Conservation (phyloP, 2,888 invertebrate genomes). For the Troides oblongomaculatus region DNA sequence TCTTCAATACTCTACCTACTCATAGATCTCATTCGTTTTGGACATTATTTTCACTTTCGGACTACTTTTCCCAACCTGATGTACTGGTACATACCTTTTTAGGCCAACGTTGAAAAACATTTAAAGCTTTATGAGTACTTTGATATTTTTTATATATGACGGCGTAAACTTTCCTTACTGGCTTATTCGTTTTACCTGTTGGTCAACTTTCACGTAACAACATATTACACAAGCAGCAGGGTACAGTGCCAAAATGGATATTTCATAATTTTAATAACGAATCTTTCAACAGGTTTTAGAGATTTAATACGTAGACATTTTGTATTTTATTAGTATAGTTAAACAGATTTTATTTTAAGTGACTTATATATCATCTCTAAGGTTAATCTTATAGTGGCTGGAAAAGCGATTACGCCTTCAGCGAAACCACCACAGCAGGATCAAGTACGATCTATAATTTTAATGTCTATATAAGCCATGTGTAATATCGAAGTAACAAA, state of each 20-base stretch:
- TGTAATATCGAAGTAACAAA: no score
- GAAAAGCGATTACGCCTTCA: no score
- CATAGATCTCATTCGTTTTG: neutral
- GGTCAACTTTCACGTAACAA: conserved; percentile 25
- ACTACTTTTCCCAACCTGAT: conserved; percentile 4
- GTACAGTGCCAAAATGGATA: conserved; percentile 12
- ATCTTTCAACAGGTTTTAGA: neutral
- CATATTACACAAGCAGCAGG: conserved; percentile 16
- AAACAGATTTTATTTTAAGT: no score
- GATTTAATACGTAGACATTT: neutral
- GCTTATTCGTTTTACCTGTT: conserved; percentile 11
- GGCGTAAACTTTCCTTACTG: conserved; percentile 16
- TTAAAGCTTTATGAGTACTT: conserved; percentile 20
- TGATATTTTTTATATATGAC: conserved; percentile 17
- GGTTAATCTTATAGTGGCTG: no score
- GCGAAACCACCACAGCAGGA: no score
- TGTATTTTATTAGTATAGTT: neutral
- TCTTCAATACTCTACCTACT: neutral
- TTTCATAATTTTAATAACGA: conserved; percentile 10
- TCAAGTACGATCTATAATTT: no score
- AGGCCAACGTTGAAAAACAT: conserved; percentile 8
- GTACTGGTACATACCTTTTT: neutral
- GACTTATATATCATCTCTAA: no score
- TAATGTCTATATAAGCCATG: no score
- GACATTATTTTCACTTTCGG: conserved; percentile 21